Evolutionary conservation across 2,888 invertebrate genomes (phyloP).

Genomic region (Drosophila siamana): DNA sequence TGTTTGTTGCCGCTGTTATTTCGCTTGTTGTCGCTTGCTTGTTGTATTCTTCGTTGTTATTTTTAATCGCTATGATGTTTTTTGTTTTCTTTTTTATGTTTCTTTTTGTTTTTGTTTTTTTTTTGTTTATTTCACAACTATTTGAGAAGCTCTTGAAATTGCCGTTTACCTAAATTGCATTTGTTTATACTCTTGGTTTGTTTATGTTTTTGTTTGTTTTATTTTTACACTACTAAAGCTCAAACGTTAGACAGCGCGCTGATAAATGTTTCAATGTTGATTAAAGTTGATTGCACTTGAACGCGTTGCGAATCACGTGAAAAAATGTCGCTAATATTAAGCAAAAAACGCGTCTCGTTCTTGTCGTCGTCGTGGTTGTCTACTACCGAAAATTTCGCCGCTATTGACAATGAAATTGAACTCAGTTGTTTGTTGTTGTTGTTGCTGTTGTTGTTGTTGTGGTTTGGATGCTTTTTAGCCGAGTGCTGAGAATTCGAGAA

Average conservation of each 20-base stretch:
- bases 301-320: conserved; percentile 78
- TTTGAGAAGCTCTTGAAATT: conserved; percentile 82
- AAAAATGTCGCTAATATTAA: conserved; percentile 57
- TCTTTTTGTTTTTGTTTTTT: not conserved
- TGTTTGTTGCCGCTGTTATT: conserved; percentile 19
- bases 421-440: conserved; percentile 33
- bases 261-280: conserved; percentile 45
- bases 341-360: conserved; percentile 40
- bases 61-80: conserved; percentile 48
- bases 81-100: not conserved
- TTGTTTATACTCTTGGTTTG: conserved; percentile 35
- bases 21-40: not conserved
- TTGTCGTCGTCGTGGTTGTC: conserved; percentile 27
- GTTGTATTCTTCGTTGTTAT: conserved; percentile 42
- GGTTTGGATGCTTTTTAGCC: conserved; percentile 8
- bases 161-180: conserved; percentile 50
- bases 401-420: conserved; percentile 55
- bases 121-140: conserved; percentile 75
- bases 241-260: conserved; percentile 73
- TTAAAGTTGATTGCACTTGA: conserved; percentile 79
- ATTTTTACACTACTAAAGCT: conserved; percentile 81
- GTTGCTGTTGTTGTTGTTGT: conserved; percentile 22
- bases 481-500: conserved; percentile 18
- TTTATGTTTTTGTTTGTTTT: conserved; percentile 23
- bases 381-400: conserved; percentile 47